phyloP scores from a whole-genome alignment of 2,888 invertebrate species.

The Julus scandinavius region DNA sequence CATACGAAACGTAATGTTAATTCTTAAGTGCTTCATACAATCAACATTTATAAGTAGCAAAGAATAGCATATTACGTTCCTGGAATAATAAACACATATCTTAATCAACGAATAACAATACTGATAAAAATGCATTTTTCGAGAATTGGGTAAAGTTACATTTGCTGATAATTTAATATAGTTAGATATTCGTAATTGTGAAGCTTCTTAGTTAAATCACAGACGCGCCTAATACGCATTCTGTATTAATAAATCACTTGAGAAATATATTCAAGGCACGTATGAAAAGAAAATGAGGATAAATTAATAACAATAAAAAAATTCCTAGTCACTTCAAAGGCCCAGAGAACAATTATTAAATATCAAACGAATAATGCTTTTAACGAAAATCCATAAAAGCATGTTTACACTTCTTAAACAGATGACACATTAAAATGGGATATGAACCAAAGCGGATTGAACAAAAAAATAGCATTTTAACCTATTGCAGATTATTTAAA shows the following conservation, averaged over 20 bases:
- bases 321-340: not conserved
- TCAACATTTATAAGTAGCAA: not conserved
- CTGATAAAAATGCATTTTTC: not conserved
- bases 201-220: not conserved
- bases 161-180: not conserved
- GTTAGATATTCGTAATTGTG: not conserved
- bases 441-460: not conserved
- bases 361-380: slow-evolving; percentile 20
- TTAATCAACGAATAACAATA: not conserved
- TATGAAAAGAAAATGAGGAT: not conserved
- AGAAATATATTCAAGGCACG: slow-evolving; percentile 4
- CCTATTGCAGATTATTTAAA: not conserved
- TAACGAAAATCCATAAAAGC: not conserved
- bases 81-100: not conserved
- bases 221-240: not conserved
- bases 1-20: too few relatives aligned
- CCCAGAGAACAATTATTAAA: not conserved
- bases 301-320: not conserved
- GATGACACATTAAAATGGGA: not conserved
- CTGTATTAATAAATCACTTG: not conserved
- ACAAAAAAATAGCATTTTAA: not conserved
- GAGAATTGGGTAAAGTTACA: not conserved
- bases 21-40: too few relatives aligned
- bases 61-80: not conserved
- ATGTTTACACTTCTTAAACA: slow-evolving; percentile 14